Base-by-base conservation (phyloP, 2,888 invertebrate species). In the Alloplasta piceator region DNA sequence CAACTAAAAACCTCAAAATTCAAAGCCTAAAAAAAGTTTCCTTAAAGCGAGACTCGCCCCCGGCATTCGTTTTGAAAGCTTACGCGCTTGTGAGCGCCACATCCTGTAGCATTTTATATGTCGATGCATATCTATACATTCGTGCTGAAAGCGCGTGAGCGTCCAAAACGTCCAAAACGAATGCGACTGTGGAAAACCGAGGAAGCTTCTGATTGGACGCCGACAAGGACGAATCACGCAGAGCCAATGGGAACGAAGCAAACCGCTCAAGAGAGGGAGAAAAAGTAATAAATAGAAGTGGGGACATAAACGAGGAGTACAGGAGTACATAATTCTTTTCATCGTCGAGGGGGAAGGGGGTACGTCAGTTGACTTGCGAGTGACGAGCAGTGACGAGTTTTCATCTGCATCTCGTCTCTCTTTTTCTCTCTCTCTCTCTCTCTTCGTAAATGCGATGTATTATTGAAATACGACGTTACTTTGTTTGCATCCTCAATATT, bases 281-380 rank as follows among this genome's bases (percentile, higher is more conserved):
- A 7, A 46, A 36, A 14, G 56, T n/a, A 56, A 70, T 4, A 9
- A n/a, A n/a, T 36, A 50, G 10, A 36, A 58, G 41, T 16, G 46
- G 38, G 36, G 48, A 78, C 78, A 81, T 26, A 26, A 26, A 26
- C n/a, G n/a, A n/a, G n/a, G n/a, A n/a, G 74, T 77, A 41, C n/a
- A n/a, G n/a, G n/a, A n/a, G n/a, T n/a, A n/a, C n/a, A n/a, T n/a
- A 26, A 3, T 26, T 26, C 26, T 26, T 26, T 26, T 26, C 3
- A 26, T 26, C 26, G 26, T 26, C 26, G 26, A 26, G 26, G 26
- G 26, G 26, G 26, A 26, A 26, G 26, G 26, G 26, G 75, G 73
- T 60, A 83, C 82, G 83, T 84, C 80, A 85, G 78, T 79, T 77
- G 75, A 74, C 70, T 77, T 70, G 80, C 80, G 71, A 82, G 84